phyloP scores from a whole-genome alignment of 2,797 vertebrate genomes.

The Mareca penelope region DNA sequence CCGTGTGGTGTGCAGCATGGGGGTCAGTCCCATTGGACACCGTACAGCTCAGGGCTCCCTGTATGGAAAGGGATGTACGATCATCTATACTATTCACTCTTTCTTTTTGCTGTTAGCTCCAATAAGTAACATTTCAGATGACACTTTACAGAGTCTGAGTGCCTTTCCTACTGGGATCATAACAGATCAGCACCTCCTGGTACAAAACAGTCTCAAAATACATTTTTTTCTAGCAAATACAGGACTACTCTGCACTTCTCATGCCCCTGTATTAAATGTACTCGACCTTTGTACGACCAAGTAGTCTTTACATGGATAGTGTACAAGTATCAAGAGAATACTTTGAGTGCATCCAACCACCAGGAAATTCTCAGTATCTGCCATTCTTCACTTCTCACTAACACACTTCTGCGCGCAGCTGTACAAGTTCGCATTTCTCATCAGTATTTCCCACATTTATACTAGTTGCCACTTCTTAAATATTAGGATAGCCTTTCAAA shows the following conservation, averaged over 20 bases:
- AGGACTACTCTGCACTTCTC: neutral
- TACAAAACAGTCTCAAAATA: neutral
- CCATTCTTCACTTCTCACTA: neutral
- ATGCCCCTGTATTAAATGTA: neutral
- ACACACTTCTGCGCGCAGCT: neutral
- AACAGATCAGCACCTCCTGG: neutral
- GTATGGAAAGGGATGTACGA: neutral
- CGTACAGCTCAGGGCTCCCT: neutral
- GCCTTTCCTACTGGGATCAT: neutral
- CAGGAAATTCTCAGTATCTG: neutral
- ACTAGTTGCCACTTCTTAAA: neutral
- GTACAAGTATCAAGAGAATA: neutral
- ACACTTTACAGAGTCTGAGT: neutral
- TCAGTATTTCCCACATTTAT: neutral
- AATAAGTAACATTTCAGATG: neutral
- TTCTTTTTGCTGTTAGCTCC: neutral
- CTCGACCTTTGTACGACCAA: neutral
- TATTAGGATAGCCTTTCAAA: neutral
- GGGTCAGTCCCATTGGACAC: neutral
- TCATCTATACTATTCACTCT: neutral
- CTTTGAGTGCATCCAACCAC: neutral
- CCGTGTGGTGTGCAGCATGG: accelerated
- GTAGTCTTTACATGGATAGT: neutral
- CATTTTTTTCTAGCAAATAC: neutral
- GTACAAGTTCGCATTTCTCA: neutral